These are phyloP conservation scores for Neosilurus hyrtlii DNA, from an alignment of 2,797 vertebrate genomes.

Conservation along the genomic window DNA sequence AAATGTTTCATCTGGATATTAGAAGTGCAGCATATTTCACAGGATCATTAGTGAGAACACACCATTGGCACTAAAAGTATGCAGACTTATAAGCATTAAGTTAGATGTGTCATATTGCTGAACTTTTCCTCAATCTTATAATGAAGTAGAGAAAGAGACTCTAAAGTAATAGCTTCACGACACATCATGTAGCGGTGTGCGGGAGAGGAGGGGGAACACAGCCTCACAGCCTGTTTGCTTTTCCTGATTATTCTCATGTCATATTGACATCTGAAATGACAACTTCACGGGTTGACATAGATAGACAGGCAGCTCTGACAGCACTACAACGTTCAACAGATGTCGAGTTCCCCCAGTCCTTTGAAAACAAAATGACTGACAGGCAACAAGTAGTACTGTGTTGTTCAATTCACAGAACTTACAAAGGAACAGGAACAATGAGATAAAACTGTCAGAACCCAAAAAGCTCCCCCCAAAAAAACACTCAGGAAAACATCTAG, in stretches of 20 bases:
- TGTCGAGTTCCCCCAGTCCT: constrained; percentile 51
- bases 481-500: constrained; percentile 49
- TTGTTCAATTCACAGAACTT: constrained; percentile 55
- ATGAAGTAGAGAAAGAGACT: constrained; percentile 29
- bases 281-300: constrained; percentile 54
- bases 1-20: not conserved
- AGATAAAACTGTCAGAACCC: constrained; percentile 49
- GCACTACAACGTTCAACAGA: constrained; percentile 54
- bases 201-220: constrained; percentile 41
- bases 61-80: not conserved
- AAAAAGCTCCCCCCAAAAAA: constrained; percentile 40
- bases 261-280: constrained; percentile 57
- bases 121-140: constrained; percentile 29
- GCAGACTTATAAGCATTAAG: constrained; percentile 8
- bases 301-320: constrained; percentile 58
- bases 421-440: constrained; percentile 56
- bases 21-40: not conserved
- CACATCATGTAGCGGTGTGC: constrained; percentile 39
- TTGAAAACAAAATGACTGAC: constrained; percentile 52
- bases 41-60: not conserved
- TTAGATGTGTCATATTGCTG: constrained; percentile 8
- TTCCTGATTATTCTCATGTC: constrained; percentile 52
- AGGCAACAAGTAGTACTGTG: constrained; percentile 57
- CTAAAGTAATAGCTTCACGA: constrained; percentile 28
- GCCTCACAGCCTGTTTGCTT: constrained; percentile 45